Evolutionary conservation across 2,888 invertebrate species (phyloP), one percentile per base, ranked within the genome.

Genomic region (Metopia argyrocephala): DNA sequence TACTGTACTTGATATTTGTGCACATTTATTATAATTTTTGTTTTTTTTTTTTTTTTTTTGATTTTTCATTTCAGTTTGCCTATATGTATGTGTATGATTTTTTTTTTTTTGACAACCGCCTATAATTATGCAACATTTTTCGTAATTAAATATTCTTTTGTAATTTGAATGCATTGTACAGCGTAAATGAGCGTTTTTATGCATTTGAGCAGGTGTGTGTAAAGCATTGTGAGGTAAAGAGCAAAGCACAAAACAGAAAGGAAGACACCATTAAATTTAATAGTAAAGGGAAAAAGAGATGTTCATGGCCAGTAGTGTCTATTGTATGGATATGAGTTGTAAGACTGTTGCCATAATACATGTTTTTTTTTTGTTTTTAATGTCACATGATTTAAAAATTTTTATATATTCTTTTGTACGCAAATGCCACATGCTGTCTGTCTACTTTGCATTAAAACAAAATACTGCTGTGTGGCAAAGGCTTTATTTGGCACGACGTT

Each of bases 91-190:
- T 38, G 3, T 38, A 3, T 38, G 38, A 23, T 45, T 27, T 68
- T 74, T 56, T 59, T 76, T 52, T 62, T 76, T 61, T 18, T 25
- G 57, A 57, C 76, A 76, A 79, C 64, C 79, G 81, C 81, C 83
- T 83, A 74, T 87, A 87, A 87, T 87, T 88, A 87, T 87, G 88
- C 87, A 84, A 81, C 85, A 87, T 88, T 87, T 87, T 87, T 87
- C 86, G 87, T 87, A 88, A 87, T 87, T 87, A 87, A 87, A 87
- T 87, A 88, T 87, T 87, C 87, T 87, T 81, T 87, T 87, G 87
- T 87, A 87, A 87, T 87, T 87, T 88, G 87, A 88, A 87, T 88
- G 83, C 25, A 45, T 48, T 48, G 61, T 61, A 31, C 21, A 15
- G 38, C 38, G 15, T 38, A 38, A 38, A 38, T 38, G 38, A 38